Conservation (phyloP, 2,113 vertebrate genomes). For the Morone saxatilis region DNA sequence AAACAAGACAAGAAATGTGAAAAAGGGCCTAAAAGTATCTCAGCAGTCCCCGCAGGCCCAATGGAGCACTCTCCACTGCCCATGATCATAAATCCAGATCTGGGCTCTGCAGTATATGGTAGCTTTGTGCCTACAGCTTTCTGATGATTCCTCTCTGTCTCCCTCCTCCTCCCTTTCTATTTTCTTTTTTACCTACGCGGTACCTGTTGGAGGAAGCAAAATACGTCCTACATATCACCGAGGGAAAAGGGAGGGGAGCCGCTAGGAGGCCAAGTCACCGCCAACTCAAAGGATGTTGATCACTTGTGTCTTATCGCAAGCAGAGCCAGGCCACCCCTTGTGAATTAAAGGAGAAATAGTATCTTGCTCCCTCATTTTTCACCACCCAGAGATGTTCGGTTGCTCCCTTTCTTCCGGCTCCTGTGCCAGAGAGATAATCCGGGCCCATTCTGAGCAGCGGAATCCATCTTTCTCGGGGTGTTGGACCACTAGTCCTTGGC, state of each 20-base stretch:
- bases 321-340: conserved; percentile 83
- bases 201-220: conserved; percentile 68
- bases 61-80: conserved; percentile 34
- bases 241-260: conserved; percentile 47
- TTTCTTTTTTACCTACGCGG: conserved; percentile 35
- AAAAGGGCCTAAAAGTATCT: conserved; percentile 58
- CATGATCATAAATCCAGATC: conserved; percentile 77
- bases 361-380: conserved; percentile 86
- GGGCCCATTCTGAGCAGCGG: conserved; percentile 73
- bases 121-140: conserved; percentile 45
- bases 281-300: conserved; percentile 85
- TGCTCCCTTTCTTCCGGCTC: conserved; percentile 79
- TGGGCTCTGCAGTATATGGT: conserved; percentile 51
- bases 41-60: conserved; percentile 45
- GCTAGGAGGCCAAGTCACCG: conserved; percentile 61
- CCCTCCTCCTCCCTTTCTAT: conserved; percentile 25
- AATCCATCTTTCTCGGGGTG: conserved; percentile 84
- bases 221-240: conserved; percentile 65
- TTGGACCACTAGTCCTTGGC: conserved; percentile 84
- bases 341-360: conserved; percentile 88
- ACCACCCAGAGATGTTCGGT: conserved; percentile 77
- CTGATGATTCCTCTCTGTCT: conserved; percentile 52
- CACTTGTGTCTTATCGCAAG: conserved; percentile 84
- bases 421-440: conserved; percentile 86
- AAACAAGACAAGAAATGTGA: conserved; percentile 65